Evolutionary conservation across 2,797 vertebrate species (phyloP).

Genomic region (Cyprinella venusta): DNA sequence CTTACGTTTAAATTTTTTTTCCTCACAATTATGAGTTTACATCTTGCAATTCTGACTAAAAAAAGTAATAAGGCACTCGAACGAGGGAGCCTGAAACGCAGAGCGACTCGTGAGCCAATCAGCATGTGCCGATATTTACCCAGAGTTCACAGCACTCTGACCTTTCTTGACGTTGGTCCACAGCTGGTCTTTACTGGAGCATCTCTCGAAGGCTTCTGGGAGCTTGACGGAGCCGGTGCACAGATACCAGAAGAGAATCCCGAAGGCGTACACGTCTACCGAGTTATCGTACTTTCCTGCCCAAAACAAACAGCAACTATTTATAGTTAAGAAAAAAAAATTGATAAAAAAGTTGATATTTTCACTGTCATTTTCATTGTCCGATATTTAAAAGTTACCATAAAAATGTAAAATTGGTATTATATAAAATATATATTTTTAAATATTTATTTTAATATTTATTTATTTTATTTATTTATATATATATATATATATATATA

Average conservation of each 20-base stretch:
- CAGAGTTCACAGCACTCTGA: constrained; percentile 55
- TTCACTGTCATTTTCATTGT: no score
- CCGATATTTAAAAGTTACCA: no score
- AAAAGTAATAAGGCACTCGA: constrained; percentile 79
- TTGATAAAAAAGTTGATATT: no score
- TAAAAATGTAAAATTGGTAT: no score
- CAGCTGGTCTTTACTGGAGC: constrained; percentile 97
- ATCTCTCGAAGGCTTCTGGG: constrained; percentile 97
- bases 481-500: no score
- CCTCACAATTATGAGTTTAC: no score
- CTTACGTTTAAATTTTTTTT: no score
- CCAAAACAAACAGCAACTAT: not conserved
- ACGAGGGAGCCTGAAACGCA: constrained; percentile 71
- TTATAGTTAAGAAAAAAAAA: no score
- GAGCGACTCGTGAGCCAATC: not conserved
- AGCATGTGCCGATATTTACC: not conserved
- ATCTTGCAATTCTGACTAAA: no score
- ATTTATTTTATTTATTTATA: no score
- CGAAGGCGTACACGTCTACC: constrained; percentile 97
- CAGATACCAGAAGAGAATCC: constrained; percentile 99
- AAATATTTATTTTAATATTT: no score
- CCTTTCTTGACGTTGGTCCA: constrained; percentile 98
- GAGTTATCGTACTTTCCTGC: constrained; percentile 98
- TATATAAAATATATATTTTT: no score
- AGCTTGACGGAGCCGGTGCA: constrained; percentile 95